Evolutionary conservation across 2,113 vertebrate species (phyloP).

Genomic region (Dipodomys spectabilis): DNA sequence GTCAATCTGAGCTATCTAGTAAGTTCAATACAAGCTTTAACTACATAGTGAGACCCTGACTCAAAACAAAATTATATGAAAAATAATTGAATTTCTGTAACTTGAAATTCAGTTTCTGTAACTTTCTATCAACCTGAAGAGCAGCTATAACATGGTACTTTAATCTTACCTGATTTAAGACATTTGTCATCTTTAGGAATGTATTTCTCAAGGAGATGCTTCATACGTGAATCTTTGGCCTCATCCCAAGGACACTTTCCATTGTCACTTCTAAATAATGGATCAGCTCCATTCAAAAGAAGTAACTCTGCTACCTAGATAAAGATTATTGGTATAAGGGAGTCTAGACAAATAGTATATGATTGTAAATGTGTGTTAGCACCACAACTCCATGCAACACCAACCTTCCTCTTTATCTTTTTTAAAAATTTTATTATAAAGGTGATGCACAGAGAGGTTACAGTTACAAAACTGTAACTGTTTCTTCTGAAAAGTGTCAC

Average conservation of each 20-base stretch:
- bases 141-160: neutral
- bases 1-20: no score
- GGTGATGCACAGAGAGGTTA: no score
- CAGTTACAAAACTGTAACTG: no score
- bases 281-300: constrained; percentile 85
- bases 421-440: no score
- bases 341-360: neutral
- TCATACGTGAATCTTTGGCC: constrained; percentile 72
- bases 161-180: constrained; percentile 80
- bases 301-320: constrained; percentile 84
- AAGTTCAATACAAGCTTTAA: no score
- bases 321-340: constrained; percentile 48
- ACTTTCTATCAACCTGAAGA: neutral
- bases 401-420: neutral
- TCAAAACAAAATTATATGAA: neutral
- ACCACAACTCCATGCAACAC: constrained; percentile 30
- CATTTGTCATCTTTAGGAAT: constrained; percentile 20
- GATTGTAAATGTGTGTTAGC: neutral
- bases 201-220: constrained; percentile 80
- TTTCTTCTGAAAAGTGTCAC: no score
- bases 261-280: constrained; percentile 80
- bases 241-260: constrained; percentile 85
- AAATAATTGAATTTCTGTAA: constrained; percentile 30
- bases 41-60: no score
- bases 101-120: constrained; percentile 52